phyloP scores from a whole-genome alignment of 1,140 invertebrate species.

The Pomacea maculata region DNA sequence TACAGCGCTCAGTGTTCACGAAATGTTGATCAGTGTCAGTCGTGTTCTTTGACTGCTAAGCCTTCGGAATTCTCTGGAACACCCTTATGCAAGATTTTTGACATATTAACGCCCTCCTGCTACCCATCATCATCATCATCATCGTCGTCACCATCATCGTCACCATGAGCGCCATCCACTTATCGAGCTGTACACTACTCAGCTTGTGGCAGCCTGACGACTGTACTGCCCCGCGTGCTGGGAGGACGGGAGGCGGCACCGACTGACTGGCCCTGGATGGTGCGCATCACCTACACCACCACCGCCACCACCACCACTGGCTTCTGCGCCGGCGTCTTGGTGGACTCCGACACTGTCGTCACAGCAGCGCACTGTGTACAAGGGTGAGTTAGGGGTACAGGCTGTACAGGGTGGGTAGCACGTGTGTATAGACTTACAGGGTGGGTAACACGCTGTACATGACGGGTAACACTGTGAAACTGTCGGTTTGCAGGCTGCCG shows the following conservation, averaged over 20 bases:
- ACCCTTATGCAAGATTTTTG: too few species aligned
- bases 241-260: neutral
- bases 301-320: neutral
- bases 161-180: too few species aligned
- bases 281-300: constrained; percentile 8
- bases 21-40: too few species aligned
- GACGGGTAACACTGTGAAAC: too few species aligned
- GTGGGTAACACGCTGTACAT: too few species aligned
- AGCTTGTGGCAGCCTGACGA: constrained; percentile 6
- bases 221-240: constrained; percentile 2
- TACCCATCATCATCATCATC: neutral
- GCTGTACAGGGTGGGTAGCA: too few species aligned
- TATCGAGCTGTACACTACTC: neutral
- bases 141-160: neutral
- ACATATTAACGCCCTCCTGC: too few species aligned
- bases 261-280: constrained; percentile 33
- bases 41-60: too few species aligned
- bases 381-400: constrained; percentile 6
- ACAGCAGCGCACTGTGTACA: constrained; percentile 27
- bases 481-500: too few species aligned
- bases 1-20: too few species aligned
- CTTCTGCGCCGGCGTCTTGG: constrained; percentile 26
- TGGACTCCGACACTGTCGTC: constrained; percentile 25
- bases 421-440: too few species aligned
- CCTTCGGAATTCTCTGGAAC: too few species aligned